These are phyloP conservation scores for Isaurus tuberculatus DNA, from an alignment of 92 coral and sea anemone species.

Conservation along the genomic window DNA sequence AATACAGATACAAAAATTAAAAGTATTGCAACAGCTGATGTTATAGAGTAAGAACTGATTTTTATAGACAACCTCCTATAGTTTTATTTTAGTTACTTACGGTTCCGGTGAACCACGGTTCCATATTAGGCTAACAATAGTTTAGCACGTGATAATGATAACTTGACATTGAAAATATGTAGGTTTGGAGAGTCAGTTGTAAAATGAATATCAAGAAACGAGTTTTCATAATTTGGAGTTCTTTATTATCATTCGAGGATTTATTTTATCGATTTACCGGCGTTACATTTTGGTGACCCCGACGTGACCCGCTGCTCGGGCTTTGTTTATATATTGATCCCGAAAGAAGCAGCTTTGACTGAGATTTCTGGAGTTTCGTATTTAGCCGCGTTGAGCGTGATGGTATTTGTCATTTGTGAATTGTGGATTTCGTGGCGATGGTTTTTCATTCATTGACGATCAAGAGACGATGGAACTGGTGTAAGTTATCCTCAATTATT, in stretches of 20 bases:
- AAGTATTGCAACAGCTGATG: no score
- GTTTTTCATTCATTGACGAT: neutral
- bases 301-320: constrained; percentile 3
- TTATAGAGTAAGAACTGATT: no score
- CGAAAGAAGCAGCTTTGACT: constrained; percentile 13
- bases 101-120: constrained; percentile 4
- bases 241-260: constrained; percentile 1
- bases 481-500: neutral
- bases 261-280: neutral
- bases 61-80: neutral
- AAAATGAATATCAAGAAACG: neutral
- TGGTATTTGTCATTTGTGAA: neutral
- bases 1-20: no score
- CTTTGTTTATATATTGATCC: neutral
- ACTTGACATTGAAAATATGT: neutral
- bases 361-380: constrained; percentile 8
- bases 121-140: constrained; percentile 1
- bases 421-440: constrained; percentile 4
- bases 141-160: neutral
- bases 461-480: constrained; percentile 5
- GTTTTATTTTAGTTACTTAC: constrained; percentile 5
- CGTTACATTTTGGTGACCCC: constrained; percentile 1
- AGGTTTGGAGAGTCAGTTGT: neutral
- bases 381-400: no score
- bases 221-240: neutral